Evolutionary conservation across 1,140 invertebrate species (phyloP), one percentile per base, ranked within the genome.

Genomic region (Scaptomyza hsui): DNA sequence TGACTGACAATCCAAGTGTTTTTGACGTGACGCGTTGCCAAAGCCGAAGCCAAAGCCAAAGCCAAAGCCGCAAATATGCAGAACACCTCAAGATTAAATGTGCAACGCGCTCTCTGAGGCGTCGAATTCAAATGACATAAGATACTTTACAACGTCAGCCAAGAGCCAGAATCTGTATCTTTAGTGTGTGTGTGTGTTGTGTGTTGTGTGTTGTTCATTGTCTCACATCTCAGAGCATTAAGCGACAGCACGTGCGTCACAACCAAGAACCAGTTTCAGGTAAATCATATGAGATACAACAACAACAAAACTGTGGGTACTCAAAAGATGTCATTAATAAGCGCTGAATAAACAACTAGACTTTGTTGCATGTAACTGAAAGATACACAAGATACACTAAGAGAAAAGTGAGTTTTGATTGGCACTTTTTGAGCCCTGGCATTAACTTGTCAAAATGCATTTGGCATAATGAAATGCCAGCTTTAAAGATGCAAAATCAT

Each of bases 31-130:
- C 62, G 65, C 61, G 64, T 59, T 65, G 64, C 59, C 70, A n/a
- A n/a, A n/a, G n/a, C n/a, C n/a, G n/a, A n/a, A n/a, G n/a, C 26
- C 3, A 9, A 9, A 9, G 26, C 26, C 26, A 29, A 29, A 29
- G 45, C 29, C 57, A 61, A 62, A 69, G 52, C 59, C 67, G 26
- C 78, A 82, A 82, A 82, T 82, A 82, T 82, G 78, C 78, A 74
- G 74, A 77, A 78, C 78, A 77, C 78, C 73, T 78, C 78, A 52
- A 81, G 74, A 82, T 81, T 82, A 81, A 82, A 81, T 81, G 78
- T 80, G 78, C 78, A 81, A 73, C 78, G 64, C 32, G 67, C 68
- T 2, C 26, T 29, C 26, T 78, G 75, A 69, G 78, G 59, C 29
- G 26, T 52, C 45, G 72, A 51, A 76, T 80, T 57, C 19, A 68